Base-by-base conservation (phyloP, 2,113 vertebrate genomes). In the Ptyas mucosa region DNA sequence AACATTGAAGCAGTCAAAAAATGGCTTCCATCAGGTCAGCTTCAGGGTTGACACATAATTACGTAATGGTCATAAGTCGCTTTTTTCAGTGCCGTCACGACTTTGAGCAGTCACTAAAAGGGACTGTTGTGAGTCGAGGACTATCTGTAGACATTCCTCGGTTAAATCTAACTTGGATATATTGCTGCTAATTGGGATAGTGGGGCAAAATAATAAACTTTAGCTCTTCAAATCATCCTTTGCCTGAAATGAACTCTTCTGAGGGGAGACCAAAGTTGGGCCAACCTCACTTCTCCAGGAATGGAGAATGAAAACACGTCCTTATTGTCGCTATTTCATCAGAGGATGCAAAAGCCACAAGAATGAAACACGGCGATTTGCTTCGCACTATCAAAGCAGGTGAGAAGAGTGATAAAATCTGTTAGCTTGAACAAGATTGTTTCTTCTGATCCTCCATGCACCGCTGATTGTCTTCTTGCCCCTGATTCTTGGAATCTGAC, bases 401-500 rank as follows among this genome's bases (percentile, higher is more conserved):
- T 15, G 94, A 94, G 81, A 58, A 21, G 64, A 8, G 58, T 57
- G 93, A 95, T 94, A 95, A 95, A 85, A 54, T 88, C 52, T 46
- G 86, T 93, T 89, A 87, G 64, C 75, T 61, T 69, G 85, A 91
- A 39, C 85, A 15, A 51, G 14, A 58, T 11, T 24, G 4, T 64
- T 89, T 23, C n/a, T 24, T 15, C 1, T 5, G 81, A 75, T 55
- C 81, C 7, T 49, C 46, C 64, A 92, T 89, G 94, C 93, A 93
- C n/a, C 89, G 86, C 86, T 61, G 26, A 55, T 54, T 81, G 3
- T n/a, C 91, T 89, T 86, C 52, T 0, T 0, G 0, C n/a, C 51
- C 34, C 2, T 15, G 5, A 1, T 57, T 20, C 88, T 94, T 92
- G 10, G 29, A 95, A 95, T 94, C 94, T 97, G 95, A 94, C 91